Conservation (phyloP, 2,797 vertebrate species). For the Chloroceryle amazona region DNA sequence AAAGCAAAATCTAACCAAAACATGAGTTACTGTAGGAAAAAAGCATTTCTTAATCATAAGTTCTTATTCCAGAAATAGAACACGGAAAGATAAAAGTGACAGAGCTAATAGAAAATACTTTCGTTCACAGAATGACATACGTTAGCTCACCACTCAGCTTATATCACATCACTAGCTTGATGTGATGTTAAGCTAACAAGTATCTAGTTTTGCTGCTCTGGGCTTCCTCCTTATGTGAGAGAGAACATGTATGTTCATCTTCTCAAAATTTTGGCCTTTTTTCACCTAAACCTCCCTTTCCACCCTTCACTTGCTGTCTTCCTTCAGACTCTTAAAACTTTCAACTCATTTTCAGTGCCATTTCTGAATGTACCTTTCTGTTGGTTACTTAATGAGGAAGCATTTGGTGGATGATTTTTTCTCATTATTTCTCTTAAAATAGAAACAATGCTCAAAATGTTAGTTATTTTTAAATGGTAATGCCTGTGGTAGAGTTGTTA, state of each 20-base stretch:
- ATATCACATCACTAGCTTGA: background rate
- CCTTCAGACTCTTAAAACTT: background rate
- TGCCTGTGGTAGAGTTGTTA: background rate
- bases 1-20: background rate
- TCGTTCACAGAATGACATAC: background rate
- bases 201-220: background rate
- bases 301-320: background rate
- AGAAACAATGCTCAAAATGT: background rate
- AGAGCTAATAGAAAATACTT: background rate
- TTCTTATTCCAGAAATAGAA: background rate
- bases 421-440: background rate
- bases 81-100: background rate
- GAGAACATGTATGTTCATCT: background rate
- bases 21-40: background rate
- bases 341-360: background rate
- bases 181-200: background rate
- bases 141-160: background rate
- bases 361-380: background rate
- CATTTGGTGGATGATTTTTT: background rate
- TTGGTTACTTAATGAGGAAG: background rate
- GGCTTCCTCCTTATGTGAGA: background rate
- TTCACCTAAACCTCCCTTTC: background rate
- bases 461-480: background rate
- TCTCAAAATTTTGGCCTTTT: background rate
- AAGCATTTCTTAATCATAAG: background rate